Evolutionary conservation across 1,140 invertebrate genomes (phyloP).

Genomic region (Solenopsis fugax): DNA sequence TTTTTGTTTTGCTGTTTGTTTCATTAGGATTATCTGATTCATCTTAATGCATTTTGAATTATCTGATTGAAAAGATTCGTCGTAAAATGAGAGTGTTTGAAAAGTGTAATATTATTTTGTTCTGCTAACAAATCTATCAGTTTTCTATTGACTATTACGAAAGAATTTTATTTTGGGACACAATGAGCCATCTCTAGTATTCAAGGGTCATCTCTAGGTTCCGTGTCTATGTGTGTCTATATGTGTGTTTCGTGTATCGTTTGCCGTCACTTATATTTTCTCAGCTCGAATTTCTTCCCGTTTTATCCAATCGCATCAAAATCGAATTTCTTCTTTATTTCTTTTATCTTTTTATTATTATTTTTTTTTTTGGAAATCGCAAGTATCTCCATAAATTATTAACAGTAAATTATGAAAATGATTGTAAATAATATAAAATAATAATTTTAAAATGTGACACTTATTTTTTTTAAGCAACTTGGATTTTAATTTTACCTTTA

Average conservation of each 20-base stretch:
- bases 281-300: constrained; percentile 6
- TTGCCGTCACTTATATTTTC: constrained; percentile 10
- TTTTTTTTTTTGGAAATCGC: neutral
- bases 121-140: constrained; percentile 12
- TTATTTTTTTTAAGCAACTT: neutral
- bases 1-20: neutral
- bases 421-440: neutral
- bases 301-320: neutral
- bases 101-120: neutral
- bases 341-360: too few species aligned
- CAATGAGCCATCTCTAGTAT: constrained; percentile 12
- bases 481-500: neutral
- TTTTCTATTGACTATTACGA: constrained; percentile 28
- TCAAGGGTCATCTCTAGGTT: too few species aligned
- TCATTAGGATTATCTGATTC: neutral
- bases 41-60: neutral
- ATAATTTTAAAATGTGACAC: neutral
- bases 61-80: neutral
- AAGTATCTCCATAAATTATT: constrained; percentile 1
- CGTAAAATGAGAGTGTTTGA: neutral
- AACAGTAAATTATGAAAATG: neutral
- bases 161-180: constrained; percentile 19
- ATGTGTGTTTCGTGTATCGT: constrained; percentile 2
- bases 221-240: neutral
- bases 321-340: neutral